Evolutionary conservation across 2,888 invertebrate species (phyloP).

Genomic region (Eupsilia transversa): DNA sequence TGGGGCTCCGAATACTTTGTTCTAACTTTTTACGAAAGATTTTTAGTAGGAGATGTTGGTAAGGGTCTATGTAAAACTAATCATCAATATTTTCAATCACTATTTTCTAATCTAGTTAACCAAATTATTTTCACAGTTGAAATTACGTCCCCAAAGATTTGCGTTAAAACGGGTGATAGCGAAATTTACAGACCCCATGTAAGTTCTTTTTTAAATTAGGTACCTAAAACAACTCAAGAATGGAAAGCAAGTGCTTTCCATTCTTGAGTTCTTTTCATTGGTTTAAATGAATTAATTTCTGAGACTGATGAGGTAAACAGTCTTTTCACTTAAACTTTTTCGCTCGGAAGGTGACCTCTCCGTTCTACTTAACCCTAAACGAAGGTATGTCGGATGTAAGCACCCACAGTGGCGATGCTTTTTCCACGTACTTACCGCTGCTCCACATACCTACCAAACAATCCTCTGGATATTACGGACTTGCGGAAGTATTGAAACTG

Average conservation of each 20-base stretch:
- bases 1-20: constrained; percentile 93
- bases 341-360: constrained; percentile 89
- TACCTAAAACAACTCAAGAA: too few species aligned
- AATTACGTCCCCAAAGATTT: constrained; percentile 92
- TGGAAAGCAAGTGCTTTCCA: too few species aligned
- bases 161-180: constrained; percentile 89
- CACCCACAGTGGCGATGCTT: constrained; percentile 89
- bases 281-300: neutral
- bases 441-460: constrained; percentile 92
- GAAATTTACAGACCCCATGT: constrained; percentile 92
- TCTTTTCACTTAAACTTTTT: neutral
- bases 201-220: constrained; percentile 16
- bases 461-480: constrained; percentile 88
- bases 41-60: constrained; percentile 93
- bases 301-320: neutral
- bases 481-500: constrained; percentile 89
- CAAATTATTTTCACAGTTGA: constrained; percentile 89
- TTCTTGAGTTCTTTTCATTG: neutral
- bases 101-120: neutral
- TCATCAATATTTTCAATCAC: neutral
- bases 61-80: constrained; percentile 53
- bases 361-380: constrained; percentile 92
- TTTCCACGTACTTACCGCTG: constrained; percentile 87
- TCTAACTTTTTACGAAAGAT: constrained; percentile 91
- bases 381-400: constrained; percentile 92